Evolutionary conservation across 2,113 vertebrate species (phyloP).

Genomic region (Pipa parva): DNA sequence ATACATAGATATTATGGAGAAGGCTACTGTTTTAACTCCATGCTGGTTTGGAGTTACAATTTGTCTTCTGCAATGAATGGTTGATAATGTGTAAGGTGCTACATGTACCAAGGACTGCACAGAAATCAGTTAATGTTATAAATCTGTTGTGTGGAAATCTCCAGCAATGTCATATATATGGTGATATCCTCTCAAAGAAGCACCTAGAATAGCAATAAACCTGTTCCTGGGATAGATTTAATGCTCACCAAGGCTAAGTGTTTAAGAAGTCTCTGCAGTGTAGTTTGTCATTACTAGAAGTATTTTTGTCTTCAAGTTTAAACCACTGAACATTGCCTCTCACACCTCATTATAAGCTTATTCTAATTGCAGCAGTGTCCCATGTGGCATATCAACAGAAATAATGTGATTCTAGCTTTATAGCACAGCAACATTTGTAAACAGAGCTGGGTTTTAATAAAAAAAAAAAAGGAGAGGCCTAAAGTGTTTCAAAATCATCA

Average conservation of each 20-base stretch:
- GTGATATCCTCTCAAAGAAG: conserved; percentile 45
- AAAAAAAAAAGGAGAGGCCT: background rate
- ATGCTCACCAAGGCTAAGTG: conserved; percentile 44
- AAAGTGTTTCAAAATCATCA: background rate
- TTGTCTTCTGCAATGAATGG: background rate
- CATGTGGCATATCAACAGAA: background rate
- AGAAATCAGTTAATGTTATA: conserved; percentile 48
- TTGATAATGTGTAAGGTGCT: conserved; percentile 29
- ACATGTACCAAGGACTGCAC: conserved; percentile 23
- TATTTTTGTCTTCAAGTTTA: conserved; percentile 45
- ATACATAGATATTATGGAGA: no score
- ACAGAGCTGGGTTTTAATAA: background rate
- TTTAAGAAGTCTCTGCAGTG: conserved; percentile 50
- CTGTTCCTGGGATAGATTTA: conserved; percentile 50
- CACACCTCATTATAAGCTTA: conserved; percentile 41
- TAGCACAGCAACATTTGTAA: background rate
- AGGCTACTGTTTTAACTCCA: no score
- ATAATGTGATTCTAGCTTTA: background rate
- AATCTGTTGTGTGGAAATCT: conserved; percentile 46
- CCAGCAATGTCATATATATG: conserved; percentile 46
- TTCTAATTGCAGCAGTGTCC: background rate
- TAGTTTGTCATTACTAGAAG: conserved; percentile 48
- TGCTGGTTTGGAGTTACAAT: background rate
- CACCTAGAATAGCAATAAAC: conserved; percentile 46
- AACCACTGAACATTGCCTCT: conserved; percentile 44